These are phyloP conservation scores for Bos javanicus DNA, from an alignment of 2,113 vertebrate genomes.

Conservation along the genomic window DNA sequence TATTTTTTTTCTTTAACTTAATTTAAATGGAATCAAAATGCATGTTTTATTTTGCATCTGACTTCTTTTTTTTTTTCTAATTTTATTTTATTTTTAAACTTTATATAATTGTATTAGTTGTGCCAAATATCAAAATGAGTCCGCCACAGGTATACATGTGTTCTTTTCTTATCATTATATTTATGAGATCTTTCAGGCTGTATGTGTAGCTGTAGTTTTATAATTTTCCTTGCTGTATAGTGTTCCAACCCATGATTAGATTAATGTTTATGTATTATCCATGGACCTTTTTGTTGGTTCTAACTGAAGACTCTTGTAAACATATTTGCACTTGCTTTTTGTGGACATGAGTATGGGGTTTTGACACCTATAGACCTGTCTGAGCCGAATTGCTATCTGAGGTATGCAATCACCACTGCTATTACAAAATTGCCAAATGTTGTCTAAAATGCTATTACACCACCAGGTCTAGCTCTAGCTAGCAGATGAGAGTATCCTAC, in stretches of 20 bases:
- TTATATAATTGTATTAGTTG: too few relatives aligned
- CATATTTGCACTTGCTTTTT: neutral
- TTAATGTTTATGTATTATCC: neutral
- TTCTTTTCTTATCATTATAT: too few relatives aligned
- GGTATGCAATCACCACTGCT: neutral
- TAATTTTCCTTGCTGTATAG: neutral
- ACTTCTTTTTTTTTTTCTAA: neutral
- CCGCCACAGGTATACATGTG: too few relatives aligned
- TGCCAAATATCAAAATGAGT: too few relatives aligned
- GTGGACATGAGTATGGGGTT: neutral
- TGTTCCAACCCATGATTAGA: neutral
- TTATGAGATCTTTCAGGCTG: neutral
- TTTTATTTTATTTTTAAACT: too few relatives aligned
- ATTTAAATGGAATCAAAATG: neutral
- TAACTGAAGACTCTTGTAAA: neutral
- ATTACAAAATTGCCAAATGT: neutral
- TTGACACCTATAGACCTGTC: neutral
- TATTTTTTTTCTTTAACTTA: neutral
- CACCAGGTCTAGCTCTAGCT: neutral
- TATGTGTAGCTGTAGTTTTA: too few relatives aligned
- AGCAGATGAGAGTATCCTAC: neutral
- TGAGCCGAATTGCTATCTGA: neutral
- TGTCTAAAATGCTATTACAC: neutral
- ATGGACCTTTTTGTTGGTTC: neutral
- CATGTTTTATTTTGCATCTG: neutral